Percentiles rank a stretch among this genome's conserved stretches.
phyloP scores from a whole-genome alignment of 64 coral and sea anemone genomes.

The Platygyra sinensis region DNA sequence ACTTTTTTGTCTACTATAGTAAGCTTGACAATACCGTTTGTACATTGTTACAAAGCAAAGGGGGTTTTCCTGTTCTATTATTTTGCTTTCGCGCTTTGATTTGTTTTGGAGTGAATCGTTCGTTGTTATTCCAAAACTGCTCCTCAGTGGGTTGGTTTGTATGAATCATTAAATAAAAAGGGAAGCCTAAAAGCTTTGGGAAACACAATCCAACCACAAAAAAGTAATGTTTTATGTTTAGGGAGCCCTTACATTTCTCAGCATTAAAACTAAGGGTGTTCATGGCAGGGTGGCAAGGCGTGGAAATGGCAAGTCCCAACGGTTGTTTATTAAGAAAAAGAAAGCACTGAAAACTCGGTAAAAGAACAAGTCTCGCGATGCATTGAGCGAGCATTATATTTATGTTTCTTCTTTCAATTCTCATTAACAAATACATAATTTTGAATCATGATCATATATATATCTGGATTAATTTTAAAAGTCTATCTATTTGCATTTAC shows the following conservation, averaged over 20 bases:
- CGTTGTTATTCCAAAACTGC: not conserved
- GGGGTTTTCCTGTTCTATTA: no score
- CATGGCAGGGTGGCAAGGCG: not conserved
- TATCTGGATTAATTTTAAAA: slow-evolving; percentile 94
- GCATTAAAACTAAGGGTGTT: not conserved
- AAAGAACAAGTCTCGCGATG: not conserved
- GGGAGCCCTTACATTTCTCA: not conserved
- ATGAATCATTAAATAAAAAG: not conserved
- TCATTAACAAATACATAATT: slow-evolving; percentile 85
- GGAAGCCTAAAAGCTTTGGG: not conserved
- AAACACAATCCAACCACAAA: not conserved
- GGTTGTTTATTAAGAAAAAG: not conserved
- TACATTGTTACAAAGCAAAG: no score
- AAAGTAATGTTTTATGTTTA: not conserved
- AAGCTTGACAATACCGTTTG: no score
- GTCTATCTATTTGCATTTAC: slow-evolving; percentile 98
- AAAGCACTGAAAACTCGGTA: slow-evolving; percentile 10
- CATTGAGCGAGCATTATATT: slow-evolving; percentile 59
- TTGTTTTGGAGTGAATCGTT: not conserved
- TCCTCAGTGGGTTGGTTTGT: not conserved
- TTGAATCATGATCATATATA: slow-evolving; percentile 82
- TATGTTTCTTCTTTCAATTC: slow-evolving; percentile 53
- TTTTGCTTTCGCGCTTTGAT: not conserved
- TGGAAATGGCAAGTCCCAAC: no score
- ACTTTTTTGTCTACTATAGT: no score